Evolutionary conservation across 1,140 invertebrate species (phyloP).

Genomic region (Sycophaga agraensis): DNA sequence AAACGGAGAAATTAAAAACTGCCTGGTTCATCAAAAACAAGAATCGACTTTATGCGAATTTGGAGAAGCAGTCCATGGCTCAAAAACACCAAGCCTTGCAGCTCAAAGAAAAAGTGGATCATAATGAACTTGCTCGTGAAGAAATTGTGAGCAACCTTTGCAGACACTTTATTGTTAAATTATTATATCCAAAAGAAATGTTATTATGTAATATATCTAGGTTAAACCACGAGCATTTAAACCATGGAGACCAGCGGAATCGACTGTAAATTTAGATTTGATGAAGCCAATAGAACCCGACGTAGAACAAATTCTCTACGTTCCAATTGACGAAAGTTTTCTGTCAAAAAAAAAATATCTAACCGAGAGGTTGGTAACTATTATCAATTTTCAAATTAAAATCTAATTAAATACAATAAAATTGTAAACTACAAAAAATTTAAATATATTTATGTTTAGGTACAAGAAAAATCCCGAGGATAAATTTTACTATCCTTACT

Average conservation of each 20-base stretch:
- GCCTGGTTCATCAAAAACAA: slow-evolving; percentile 44
- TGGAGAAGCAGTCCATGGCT: slow-evolving; percentile 14
- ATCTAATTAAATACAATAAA: background rate
- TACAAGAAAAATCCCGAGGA: slow-evolving; percentile 42
- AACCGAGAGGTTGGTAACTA: slow-evolving; percentile 30
- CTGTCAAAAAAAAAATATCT: slow-evolving; percentile 40
- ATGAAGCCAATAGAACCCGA: slow-evolving; percentile 40
- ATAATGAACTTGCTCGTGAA: background rate
- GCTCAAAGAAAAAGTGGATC: background rate
- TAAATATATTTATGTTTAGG: slow-evolving; percentile 23
- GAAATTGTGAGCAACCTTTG: background rate
- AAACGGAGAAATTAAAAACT: slow-evolving; percentile 36
- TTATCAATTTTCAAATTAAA: background rate
- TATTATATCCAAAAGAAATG: background rate
- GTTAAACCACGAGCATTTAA: slow-evolving; percentile 11
- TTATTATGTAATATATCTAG: background rate
- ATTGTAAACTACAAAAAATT: background rate
- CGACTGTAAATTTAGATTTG: slow-evolving; percentile 27
- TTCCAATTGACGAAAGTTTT: slow-evolving; percentile 34
- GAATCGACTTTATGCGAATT: slow-evolving; percentile 38
- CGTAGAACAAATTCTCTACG: slow-evolving; percentile 37
- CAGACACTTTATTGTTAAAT: background rate
- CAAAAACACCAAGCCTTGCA: background rate
- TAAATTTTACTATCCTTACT: slow-evolving; percentile 45
- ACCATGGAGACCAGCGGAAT: slow-evolving; percentile 30